A percentile compares a stretch with the other conserved stretches of the same genome.
Conservation (phyloP, 2,113 vertebrate genomes). For the Sphyrna mokarran region DNA sequence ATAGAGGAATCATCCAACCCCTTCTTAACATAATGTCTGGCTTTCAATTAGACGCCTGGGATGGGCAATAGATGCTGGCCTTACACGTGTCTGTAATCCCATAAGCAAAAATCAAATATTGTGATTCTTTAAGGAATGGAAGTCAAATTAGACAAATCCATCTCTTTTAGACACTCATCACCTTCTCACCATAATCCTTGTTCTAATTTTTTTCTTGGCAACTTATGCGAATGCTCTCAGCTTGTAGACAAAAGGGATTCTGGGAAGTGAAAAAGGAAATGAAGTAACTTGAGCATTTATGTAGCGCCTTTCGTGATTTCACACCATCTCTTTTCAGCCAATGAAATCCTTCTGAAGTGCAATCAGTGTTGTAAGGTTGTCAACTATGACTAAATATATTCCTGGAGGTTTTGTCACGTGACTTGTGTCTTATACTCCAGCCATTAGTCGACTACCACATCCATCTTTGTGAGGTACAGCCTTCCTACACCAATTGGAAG, state of each 20-base stretch:
- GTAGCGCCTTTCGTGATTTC: neutral
- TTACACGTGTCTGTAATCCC: neutral
- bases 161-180: neutral
- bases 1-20: neutral
- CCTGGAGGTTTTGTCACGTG: too few species aligned
- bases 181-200: neutral
- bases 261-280: neutral
- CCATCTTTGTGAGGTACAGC: too few species aligned
- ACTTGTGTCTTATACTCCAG: too few species aligned
- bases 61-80: neutral
- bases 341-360: neutral
- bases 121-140: neutral
- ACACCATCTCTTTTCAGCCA: neutral
- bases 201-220: neutral
- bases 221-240: neutral
- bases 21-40: too few species aligned
- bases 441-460: too few species aligned
- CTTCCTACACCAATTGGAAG: too few species aligned
- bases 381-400: too few species aligned
- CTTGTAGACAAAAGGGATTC: neutral
- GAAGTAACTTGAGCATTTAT: neutral
- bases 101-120: neutral
- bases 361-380: neutral
- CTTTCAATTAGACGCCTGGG: neutral
- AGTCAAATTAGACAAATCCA: neutral